phyloP scores from a whole-genome alignment of 2,113 vertebrate genomes.

The Morone saxatilis region DNA sequence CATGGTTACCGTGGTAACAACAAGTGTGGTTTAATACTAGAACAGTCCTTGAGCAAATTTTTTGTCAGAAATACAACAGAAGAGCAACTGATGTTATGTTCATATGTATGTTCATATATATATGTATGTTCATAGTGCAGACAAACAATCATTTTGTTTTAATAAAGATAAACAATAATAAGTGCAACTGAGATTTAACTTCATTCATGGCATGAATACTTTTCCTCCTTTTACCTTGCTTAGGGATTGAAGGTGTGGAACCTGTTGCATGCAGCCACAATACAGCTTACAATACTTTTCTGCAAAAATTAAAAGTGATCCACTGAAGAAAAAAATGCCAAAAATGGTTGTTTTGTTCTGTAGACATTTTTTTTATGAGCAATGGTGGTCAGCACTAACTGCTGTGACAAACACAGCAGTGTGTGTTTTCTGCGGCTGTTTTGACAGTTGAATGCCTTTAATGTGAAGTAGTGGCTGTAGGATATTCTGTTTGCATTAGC shows the following conservation, averaged over 20 bases:
- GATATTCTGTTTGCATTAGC: not conserved
- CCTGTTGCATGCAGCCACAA: not conserved
- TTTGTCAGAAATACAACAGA: not conserved
- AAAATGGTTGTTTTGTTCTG: not conserved
- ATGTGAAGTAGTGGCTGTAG: not conserved
- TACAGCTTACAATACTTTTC: not conserved
- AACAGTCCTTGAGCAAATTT: not conserved
- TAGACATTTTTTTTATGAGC: not conserved
- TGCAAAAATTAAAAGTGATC: not conserved
- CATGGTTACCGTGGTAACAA: not conserved
- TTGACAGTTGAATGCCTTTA: not conserved
- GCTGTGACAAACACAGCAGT: not conserved
- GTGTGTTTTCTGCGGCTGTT: not conserved
- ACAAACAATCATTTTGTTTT: not conserved
- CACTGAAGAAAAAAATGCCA: not conserved
- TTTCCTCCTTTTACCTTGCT: not conserved
- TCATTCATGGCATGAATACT: not conserved
- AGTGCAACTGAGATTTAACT: not conserved
- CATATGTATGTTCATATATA: no score
- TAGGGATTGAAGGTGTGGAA: not conserved
- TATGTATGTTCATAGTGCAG: not conserved
- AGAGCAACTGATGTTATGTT: not conserved
- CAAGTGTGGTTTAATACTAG: not conserved
- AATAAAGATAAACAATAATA: slow-evolving; percentile 17
- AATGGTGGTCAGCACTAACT: not conserved